Base-by-base conservation (phyloP, 1,140 invertebrate species). In the Drosophila nigrodunni region DNA sequence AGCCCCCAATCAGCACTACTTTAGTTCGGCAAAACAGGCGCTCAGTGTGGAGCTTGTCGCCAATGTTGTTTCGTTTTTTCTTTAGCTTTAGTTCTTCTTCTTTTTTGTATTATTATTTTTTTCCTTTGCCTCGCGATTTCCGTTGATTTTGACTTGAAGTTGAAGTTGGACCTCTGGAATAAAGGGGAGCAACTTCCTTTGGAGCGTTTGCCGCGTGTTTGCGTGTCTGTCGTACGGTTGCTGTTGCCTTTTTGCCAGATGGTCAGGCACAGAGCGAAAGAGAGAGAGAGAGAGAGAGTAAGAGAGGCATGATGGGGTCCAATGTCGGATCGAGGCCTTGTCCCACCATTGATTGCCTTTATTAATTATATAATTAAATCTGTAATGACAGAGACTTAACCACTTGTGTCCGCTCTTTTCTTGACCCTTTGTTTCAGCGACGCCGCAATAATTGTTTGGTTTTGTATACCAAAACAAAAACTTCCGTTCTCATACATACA, bases 301-400 rank as follows among this genome's bases (percentile, higher is more conserved):
- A 25, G 25, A 4, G 25, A 25, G 15, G 25, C 1, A 1, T 1
- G 25, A 25, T 30, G 25, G 25, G 39, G 41, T 11, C 41, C 41
- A 43, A 43, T 11, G 15, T 9, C 46, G n/a, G 59, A 34, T 18
- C 21, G 8, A 39, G 39, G 37, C 30, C 47, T 25, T 58, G 41
- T 54, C n/a, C 50, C 50, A 68, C 77, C 80, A 82, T 89, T 88
- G 85, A 88, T 89, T 88, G 83, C 85, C 88, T 89, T 88, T 88
- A 88, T 88, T 88, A 88, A 88, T 88, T 88, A 88, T 88, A 88
- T 89, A 89, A 88, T 88, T 88, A 88, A 88, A 88, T 88, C 85
- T 88, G 83, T 87, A 87, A 87, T 87, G 71, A 72, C 80, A 80
- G 85, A 58, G 66, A 62, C 66, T 64, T 39, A 67, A 70, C 67